These are phyloP conservation scores for Urocynchramus pylzowi DNA, from an alignment of 2,113 vertebrate species.

Conservation along the genomic window DNA sequence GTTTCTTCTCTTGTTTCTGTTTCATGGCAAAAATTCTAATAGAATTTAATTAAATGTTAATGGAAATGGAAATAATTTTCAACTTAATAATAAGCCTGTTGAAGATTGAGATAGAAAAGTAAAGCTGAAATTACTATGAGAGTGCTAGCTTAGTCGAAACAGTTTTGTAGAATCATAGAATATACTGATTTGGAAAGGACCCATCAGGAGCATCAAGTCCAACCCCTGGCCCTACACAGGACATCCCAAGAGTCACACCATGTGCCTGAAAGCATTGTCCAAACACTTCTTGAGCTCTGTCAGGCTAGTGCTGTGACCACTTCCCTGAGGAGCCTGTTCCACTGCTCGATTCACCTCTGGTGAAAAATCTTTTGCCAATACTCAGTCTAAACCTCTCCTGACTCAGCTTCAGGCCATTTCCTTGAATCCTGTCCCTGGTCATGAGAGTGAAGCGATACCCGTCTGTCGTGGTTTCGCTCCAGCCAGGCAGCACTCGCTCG, in stretches of 20 bases:
- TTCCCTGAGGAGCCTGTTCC: background rate
- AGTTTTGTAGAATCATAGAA: background rate
- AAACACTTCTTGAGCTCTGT: background rate
- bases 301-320: background rate
- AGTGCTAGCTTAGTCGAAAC: background rate
- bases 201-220: background rate
- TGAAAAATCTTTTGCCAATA: background rate
- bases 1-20: background rate
- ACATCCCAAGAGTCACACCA: background rate
- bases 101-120: background rate
- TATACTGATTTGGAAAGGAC: background rate
- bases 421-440: background rate
- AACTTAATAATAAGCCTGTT: background rate
- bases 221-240: no score
- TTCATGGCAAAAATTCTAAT: background rate
- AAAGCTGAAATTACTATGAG: background rate
- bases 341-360: background rate
- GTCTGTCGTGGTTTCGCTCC: accelerated
- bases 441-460: accelerated
- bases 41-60: background rate
- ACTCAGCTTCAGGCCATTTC: background rate
- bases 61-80: background rate
- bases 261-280: background rate
- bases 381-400: background rate
- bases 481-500: background rate